Base-by-base conservation (phyloP, 2,888 invertebrate species). In the Pinctada fucata region DNA sequence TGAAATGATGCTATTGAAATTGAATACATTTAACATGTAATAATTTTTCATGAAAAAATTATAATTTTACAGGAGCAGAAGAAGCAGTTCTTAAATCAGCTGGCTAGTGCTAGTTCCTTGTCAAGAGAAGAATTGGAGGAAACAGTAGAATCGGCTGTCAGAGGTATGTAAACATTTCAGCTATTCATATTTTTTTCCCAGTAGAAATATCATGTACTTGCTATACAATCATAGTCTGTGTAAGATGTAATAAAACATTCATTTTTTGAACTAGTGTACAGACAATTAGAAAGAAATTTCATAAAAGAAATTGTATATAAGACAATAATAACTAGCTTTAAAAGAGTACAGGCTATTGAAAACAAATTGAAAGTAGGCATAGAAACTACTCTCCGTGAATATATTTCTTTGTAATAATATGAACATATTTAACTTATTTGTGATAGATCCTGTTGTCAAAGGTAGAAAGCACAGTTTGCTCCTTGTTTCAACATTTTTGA, bases 31-130 rank as follows among this genome's bases (percentile, higher is more conserved):
- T 58, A 58, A 10, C 13, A 58, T 58, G 6, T 58, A 31, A 31
- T 31, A 31, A 31, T 31, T 31, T 31, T 31, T 31, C 31, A 31
- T 31, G 31, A 31, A 31, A 31, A 31, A 69, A 69, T 69, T 69
- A 31, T 5, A 31, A 65, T 70, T 31, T 83, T 75, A 8, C 83
- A 90, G 90, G 80, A 80, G 52, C 90, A 91, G 75, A 88, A 87
- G 82, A 88, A 90, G 75, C 83, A 86, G 48, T 88, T 91, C 78
- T 80, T 92, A 76, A 86, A 85, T 2, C 89, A 91, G 76, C 81
- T 92, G 63, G 91, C 91, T 4, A 88, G 88, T 10, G 86, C 90
- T 5, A 89, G 88, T 76, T 86, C 89, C 16, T 77, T 91, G 79
- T 88, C 90, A 6, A 83, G 84, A 48, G 72, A 81, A 45, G 91